These are phyloP conservation scores for Bucco capensis DNA, from an alignment of 2,113 vertebrate species.

Conservation along the genomic window DNA sequence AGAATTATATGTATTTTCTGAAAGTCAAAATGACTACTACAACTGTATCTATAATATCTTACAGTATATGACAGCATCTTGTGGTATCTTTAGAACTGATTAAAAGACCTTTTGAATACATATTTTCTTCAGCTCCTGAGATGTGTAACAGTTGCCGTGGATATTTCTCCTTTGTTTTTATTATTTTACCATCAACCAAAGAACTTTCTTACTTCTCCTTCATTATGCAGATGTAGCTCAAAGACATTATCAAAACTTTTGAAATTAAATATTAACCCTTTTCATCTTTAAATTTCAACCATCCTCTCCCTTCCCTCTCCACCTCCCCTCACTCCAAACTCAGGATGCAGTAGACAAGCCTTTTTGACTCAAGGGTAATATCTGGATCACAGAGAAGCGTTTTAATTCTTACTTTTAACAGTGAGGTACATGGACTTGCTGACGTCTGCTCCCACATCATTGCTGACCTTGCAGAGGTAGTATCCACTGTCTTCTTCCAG, in stretches of 20 bases:
- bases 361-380: conserved; percentile 12
- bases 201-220: background rate
- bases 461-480: conserved; percentile 99
- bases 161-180: background rate
- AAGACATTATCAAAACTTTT: background rate
- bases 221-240: background rate
- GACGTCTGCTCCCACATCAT: conserved; percentile 99
- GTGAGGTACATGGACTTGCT: conserved; percentile 99
- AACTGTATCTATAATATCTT: background rate
- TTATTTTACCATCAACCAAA: background rate
- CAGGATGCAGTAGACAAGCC: background rate
- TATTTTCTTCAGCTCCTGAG: background rate
- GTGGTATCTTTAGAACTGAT: background rate
- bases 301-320: background rate
- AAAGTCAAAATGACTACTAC: background rate
- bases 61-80: background rate
- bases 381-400: conserved; percentile 63
- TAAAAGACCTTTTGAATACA: background rate
- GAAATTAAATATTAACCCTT: background rate
- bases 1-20: background rate
- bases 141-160: background rate
- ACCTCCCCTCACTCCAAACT: background rate
- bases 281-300: background rate
- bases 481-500: conserved; percentile 97
- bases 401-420: conserved; percentile 95